phyloP scores from a whole-genome alignment of 2,888 invertebrate genomes.

The Morpho deidamia region DNA sequence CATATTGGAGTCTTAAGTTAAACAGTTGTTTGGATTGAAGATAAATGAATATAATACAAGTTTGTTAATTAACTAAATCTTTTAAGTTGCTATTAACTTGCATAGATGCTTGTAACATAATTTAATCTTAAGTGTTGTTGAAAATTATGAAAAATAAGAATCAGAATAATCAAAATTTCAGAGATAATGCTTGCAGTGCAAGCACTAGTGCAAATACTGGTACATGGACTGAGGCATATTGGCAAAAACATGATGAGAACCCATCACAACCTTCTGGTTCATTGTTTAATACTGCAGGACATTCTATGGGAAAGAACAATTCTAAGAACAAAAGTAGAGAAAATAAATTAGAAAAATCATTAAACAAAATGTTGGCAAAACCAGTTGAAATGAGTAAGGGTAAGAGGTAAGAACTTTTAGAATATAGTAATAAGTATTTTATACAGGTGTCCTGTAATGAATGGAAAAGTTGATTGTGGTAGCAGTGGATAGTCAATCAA shows the following conservation, averaged over 20 bases:
- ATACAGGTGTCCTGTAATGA: too few species aligned
- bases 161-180: not conserved
- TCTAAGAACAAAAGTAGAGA: not conserved
- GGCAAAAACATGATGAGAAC: constrained; percentile 13
- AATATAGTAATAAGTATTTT: too few species aligned
- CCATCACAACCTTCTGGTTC: not conserved
- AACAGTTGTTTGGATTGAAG: too few species aligned
- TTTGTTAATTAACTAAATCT: too few species aligned
- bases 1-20: too few species aligned
- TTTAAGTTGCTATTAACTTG: too few species aligned
- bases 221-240: constrained; percentile 12
- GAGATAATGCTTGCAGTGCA: not conserved
- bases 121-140: too few species aligned
- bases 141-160: not conserved
- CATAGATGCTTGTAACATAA: too few species aligned
- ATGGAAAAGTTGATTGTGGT: too few species aligned
- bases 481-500: too few species aligned
- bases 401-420: constrained; percentile 20
- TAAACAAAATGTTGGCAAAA: constrained; percentile 36
- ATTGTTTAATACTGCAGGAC: not conserved
- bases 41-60: too few species aligned
- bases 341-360: constrained; percentile 33
- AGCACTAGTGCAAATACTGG: not conserved
- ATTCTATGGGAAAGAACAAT: not conserved
- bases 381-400: constrained; percentile 39